phyloP scores from a whole-genome alignment of 2,888 invertebrate species.

The Chirona hameri region DNA sequence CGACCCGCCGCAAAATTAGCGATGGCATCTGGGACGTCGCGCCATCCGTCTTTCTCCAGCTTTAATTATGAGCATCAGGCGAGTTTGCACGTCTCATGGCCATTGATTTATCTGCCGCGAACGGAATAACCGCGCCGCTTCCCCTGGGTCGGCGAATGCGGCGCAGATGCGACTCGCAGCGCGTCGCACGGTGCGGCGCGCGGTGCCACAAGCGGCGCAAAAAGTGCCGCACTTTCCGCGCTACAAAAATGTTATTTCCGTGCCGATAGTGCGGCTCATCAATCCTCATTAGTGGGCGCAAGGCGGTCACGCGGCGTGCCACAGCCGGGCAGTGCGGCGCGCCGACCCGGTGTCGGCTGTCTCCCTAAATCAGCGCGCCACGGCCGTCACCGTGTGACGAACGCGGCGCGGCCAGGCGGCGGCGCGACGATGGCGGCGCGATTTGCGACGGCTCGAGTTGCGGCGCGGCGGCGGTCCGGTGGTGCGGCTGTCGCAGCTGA shows the following conservation, averaged over 20 bases:
- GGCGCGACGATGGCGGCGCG: background rate
- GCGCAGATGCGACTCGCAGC: background rate
- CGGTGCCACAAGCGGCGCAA: background rate
- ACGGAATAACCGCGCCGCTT: background rate
- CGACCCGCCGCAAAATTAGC: background rate
- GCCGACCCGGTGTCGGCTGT: background rate
- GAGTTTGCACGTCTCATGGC: background rate
- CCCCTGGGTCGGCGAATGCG: background rate
- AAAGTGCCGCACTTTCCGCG: background rate
- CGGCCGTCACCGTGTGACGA: background rate
- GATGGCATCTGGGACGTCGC: background rate
- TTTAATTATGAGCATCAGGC: background rate
- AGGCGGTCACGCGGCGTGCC: background rate
- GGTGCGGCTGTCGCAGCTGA: background rate
- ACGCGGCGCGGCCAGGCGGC: background rate
- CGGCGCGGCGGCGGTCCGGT: background rate
- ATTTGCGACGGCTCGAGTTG: slow-evolving; percentile 3
- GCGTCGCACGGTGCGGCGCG: background rate
- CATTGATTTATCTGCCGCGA: background rate
- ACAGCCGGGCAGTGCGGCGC: background rate
- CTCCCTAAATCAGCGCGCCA: background rate
- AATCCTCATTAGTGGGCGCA: background rate
- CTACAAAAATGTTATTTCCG: slow-evolving; percentile 28
- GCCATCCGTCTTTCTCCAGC: background rate
- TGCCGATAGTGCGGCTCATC: background rate